Evolutionary conservation across 2,113 vertebrate genomes (phyloP).

Genomic region (Brachirus orientalis): DNA sequence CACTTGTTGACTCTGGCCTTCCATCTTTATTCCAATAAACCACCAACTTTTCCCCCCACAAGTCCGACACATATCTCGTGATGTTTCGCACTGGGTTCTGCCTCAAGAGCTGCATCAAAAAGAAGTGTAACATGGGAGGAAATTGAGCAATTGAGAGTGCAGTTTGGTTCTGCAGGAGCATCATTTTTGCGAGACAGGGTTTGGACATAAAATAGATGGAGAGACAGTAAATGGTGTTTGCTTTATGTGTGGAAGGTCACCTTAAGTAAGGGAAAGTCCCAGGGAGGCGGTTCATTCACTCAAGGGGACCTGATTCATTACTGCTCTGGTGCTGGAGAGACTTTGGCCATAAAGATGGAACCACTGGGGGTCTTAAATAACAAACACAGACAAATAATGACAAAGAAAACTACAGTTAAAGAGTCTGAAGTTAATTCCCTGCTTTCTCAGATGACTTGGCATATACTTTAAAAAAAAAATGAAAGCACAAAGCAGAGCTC

Average conservation of each 20-base stretch:
- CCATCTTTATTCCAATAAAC: too few relatives aligned
- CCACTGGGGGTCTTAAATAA: constrained; percentile 47
- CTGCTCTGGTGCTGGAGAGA: constrained; percentile 51
- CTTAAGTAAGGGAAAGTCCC: constrained; percentile 51
- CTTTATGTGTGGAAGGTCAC: constrained; percentile 60
- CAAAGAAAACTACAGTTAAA: constrained; percentile 62
- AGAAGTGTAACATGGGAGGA: too few relatives aligned
- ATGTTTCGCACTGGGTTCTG: too few relatives aligned
- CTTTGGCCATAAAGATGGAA: constrained; percentile 44
- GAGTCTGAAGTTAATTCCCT: constrained; percentile 69
- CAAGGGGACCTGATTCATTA: constrained; percentile 54
- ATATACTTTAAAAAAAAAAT: constrained; percentile 88
- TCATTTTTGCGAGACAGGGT: neutral
- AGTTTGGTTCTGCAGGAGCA: too few relatives aligned
- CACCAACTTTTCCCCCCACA: too few relatives aligned
- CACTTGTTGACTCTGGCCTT: too few relatives aligned
- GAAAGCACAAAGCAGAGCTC: constrained; percentile 85
- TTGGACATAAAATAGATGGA: constrained; percentile 20
- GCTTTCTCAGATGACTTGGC: constrained; percentile 86
- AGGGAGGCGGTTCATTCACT: constrained; percentile 43
- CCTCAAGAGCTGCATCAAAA: too few relatives aligned
- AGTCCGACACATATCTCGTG: too few relatives aligned
- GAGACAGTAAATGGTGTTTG: constrained; percentile 29
- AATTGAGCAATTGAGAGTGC: too few relatives aligned
- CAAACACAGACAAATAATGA: constrained; percentile 56